Conservation (phyloP, 2,888 invertebrate genomes). For the Euzetes globulus region DNA sequence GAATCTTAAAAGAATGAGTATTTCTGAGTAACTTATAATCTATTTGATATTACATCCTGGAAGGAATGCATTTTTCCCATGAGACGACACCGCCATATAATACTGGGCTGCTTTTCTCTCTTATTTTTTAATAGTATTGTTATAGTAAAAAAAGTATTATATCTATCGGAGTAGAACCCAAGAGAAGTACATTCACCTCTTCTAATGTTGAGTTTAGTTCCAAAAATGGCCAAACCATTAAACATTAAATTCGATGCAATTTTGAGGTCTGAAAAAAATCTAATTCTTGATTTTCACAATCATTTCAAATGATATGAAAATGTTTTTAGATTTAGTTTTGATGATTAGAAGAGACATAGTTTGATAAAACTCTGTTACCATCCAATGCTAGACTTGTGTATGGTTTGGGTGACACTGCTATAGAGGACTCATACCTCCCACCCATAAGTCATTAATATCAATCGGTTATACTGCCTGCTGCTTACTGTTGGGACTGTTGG, state of each 20-base stretch:
- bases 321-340: background rate
- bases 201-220: slow-evolving; percentile 16
- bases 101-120: background rate
- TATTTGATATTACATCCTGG: slow-evolving; percentile 23
- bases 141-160: background rate
- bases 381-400: background rate
- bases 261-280: background rate
- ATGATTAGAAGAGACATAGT: background rate
- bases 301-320: background rate
- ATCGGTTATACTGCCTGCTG: slow-evolving; percentile 31
- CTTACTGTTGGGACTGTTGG: slow-evolving; percentile 12
- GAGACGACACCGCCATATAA: slow-evolving; percentile 31
- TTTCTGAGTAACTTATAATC: slow-evolving; percentile 16
- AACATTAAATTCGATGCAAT: background rate
- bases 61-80: slow-evolving; percentile 29
- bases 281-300: background rate
- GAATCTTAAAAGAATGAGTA: slow-evolving; percentile 11
- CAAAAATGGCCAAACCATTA: slow-evolving; percentile 20
- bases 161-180: slow-evolving; percentile 29
- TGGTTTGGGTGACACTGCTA: slow-evolving; percentile 14
- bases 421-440: slow-evolving; percentile 22
- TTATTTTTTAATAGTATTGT: slow-evolving; percentile 23
- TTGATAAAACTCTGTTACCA: background rate
- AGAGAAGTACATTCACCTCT: slow-evolving; percentile 21
- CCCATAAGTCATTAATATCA: slow-evolving; percentile 32